phyloP scores from a whole-genome alignment of 2,113 vertebrate genomes.

The Brevimyrus niger region DNA sequence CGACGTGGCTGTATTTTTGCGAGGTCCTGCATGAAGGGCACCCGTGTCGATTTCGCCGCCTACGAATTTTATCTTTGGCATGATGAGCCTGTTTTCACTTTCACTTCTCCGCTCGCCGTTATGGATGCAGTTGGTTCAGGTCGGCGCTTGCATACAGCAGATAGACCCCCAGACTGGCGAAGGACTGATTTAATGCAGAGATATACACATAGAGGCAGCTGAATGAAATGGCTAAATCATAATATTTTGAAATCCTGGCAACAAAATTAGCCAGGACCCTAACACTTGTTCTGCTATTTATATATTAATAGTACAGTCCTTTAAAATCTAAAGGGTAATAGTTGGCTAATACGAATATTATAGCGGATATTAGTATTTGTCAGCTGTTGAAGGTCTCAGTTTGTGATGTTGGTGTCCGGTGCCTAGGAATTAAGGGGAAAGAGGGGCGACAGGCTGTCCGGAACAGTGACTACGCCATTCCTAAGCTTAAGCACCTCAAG shows the following conservation, averaged over 20 bases:
- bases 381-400: neutral
- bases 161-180: neutral
- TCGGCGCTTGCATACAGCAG: neutral
- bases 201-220: neutral
- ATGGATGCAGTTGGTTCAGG: neutral
- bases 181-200: neutral
- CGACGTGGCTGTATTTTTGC: neutral
- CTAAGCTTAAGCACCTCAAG: constrained; percentile 91
- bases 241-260: neutral
- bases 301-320: neutral
- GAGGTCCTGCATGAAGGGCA: neutral
- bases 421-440: constrained; percentile 89
- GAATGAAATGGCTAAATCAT: neutral
- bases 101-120: neutral
- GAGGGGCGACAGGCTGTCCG: constrained; percentile 92
- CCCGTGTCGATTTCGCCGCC: neutral
- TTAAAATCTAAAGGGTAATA: neutral
- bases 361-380: neutral
- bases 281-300: neutral
- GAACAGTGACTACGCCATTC: constrained; percentile 95
- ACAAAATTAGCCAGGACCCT: neutral
- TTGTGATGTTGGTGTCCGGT: neutral
- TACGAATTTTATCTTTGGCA: neutral
- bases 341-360: neutral
- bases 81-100: neutral